phyloP scores from a whole-genome alignment of 2,797 vertebrate genomes.

The Spea hammondii region DNA sequence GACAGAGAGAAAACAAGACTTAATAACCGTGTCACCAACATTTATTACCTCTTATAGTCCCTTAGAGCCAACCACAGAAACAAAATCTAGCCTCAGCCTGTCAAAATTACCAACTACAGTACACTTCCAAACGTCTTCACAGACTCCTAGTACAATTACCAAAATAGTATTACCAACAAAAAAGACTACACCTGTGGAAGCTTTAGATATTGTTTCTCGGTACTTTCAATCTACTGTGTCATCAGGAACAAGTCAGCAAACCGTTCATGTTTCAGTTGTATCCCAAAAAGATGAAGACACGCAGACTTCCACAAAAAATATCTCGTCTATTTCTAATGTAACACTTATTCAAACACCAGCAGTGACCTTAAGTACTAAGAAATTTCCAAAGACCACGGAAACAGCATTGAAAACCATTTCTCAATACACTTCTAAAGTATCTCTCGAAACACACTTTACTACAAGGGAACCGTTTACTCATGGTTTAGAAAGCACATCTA shows the following conservation, averaged over 20 bases:
- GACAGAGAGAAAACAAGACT: conserved; percentile 19
- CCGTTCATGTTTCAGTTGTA: conserved; percentile 11
- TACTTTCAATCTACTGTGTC: conserved; percentile 39
- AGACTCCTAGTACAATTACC: conserved; percentile 22
- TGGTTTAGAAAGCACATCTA: conserved; percentile 2
- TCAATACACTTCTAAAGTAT: conserved; percentile 36
- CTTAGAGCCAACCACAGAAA: conserved; percentile 6
- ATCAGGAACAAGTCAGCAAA: conserved; percentile 5
- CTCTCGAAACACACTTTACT: conserved; percentile 42
- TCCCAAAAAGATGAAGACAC: conserved; percentile 39
- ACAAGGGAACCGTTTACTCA: background rate
- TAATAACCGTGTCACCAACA: conserved; percentile 27
- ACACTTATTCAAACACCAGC: conserved; percentile 36
- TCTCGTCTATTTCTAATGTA: conserved; percentile 31
- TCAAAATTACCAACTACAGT: conserved; percentile 34
- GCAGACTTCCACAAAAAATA: conserved; percentile 25
- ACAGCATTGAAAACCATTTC: conserved; percentile 10
- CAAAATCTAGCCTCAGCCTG: conserved; percentile 25
- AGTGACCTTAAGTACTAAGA: conserved; percentile 44
- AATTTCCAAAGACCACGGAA: conserved; percentile 45
- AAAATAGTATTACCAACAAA: conserved; percentile 38
- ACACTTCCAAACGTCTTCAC: conserved; percentile 15
- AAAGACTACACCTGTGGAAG: conserved; percentile 34
- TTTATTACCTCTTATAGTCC: conserved; percentile 41
- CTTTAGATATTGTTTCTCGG: conserved; percentile 21